Base-by-base conservation (phyloP, 2,113 vertebrate species). In the Malurus cyaneus region DNA sequence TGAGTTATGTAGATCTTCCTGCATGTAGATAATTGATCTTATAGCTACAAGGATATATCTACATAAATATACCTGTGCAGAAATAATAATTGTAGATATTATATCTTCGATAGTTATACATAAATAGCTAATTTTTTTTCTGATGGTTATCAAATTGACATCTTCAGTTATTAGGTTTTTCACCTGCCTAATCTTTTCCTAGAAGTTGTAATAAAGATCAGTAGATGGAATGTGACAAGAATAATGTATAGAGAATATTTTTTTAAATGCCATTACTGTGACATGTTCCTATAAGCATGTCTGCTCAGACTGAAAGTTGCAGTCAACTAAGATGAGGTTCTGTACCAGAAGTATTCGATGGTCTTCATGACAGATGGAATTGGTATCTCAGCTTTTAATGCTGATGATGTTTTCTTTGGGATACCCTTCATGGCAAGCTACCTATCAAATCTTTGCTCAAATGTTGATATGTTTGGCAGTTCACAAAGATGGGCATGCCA, bases 251-350 rank as follows among this genome's bases (percentile, higher is more conserved):
- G 36, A 61, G 59, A 79, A 23, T 15, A 14, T 25, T 66, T 78
- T 72, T 93, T 88, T 8, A 73, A 49, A 32, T 84, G 25, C 24
- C 70, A 0, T 62, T 87, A 57, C 17, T 49, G 23, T 86, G 21
- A 24, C 18, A 8, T 0, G 2, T 73, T 93, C 47, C 31, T 50
- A 20, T 7, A 62, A 73, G 18, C 23, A 12, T 0, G 0, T 59
- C 32, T 78, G 23, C 44, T 92, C 19, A 50, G 12, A 47, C 10
- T 69, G 47, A 9, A 89, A 70, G 19, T 46, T 89, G 5, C 2
- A 66, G 57, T 70, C 34, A 59, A 42, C 17, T 79, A 19, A 71
- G 79, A 54, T 57, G 14, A 66, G 12, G 4, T 66, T 89, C 32
- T 46, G 4, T 67, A 14, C 9, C 7, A 57, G 21, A 52, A 49